Base-by-base conservation (phyloP, 2,888 invertebrate genomes). In the Lymantria monacha region DNA sequence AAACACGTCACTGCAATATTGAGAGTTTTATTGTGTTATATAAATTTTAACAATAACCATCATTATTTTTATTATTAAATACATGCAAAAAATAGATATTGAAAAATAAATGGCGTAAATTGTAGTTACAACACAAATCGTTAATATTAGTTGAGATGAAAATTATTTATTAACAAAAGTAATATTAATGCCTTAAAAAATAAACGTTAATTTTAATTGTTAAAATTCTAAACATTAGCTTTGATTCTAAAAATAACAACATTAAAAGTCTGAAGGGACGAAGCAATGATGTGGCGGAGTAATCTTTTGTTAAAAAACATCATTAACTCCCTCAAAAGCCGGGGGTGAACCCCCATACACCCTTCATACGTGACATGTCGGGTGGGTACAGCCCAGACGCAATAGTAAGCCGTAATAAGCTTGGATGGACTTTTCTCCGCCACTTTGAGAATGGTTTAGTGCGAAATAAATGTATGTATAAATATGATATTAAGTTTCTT, bases 271-370 rank as follows among this genome's bases (percentile, higher is more conserved):
- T 61, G 53, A 46, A 55, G 57, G 38, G 49, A 53, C 53, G 50
- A 53, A 49, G 60, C 63, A 66, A 57, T 60, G 69, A 63, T 66
- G 70, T 63, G 59, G 56, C 55, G 48, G 53, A 67, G 65, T 69
- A 69, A 66, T 69, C 70, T 70, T 66, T 66, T 69, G 67, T 67
- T 67, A 67, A 67, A 67, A 66, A 67, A 66, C 66, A 67, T 66
- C 66, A 63, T 69, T 69, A 63, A 55, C 59, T 55, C 49, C 53
- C 53, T 48, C 46, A 43, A 22, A 22, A 22, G 3, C 42, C 30
- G 30, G 3, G 52, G 42, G 48, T 46, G 14, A 40, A 14, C 31
- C 46, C 51, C 9, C 37, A 13, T 40, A 37, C 43, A 53, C 59
- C 57, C 59, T 46, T 50, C 66, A 69, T 65, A 66, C 66, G 65